Percentiles rank a stretch among this genome's conserved stretches.
Conservation (phyloP, 1,140 invertebrate genomes). For the Orchesella cincta region DNA sequence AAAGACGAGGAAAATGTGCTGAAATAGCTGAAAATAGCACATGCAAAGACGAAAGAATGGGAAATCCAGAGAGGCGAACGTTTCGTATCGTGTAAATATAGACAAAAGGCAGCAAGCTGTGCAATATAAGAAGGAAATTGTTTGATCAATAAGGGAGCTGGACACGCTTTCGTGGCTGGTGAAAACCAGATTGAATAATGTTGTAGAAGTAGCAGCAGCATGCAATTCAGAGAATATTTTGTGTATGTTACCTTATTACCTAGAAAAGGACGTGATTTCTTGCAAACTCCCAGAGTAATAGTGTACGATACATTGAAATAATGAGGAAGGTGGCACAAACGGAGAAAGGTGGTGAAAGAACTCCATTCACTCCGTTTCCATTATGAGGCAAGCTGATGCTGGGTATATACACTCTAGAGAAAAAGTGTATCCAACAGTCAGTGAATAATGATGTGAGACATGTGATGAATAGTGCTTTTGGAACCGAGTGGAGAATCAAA, state of each 20-base stretch:
- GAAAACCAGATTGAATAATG: neutral
- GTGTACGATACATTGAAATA: no score
- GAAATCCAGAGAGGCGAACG: no score
- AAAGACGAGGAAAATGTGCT: neutral
- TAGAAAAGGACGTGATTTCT: neutral
- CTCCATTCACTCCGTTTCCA: neutral
- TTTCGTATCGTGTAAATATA: neutral
- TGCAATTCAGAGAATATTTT: neutral
- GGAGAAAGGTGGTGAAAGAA: neutral
- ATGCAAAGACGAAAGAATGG: no score
- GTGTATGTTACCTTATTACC: neutral
- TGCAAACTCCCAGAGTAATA: no score
- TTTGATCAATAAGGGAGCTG: neutral
- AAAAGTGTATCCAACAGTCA: neutral
- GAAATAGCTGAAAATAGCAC: neutral
- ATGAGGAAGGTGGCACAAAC: neutral
- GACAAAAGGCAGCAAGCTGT: neutral
- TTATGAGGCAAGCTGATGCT: neutral
- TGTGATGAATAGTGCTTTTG: slow-evolving; percentile 11
- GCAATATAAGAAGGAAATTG: neutral
- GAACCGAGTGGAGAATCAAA: neutral
- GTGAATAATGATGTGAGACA: neutral
- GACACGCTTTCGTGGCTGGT: neutral
- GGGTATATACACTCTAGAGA: neutral
- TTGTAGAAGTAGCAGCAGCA: neutral